Evolutionary conservation across 2,113 vertebrate species (phyloP), one percentile per base, ranked within the genome.

Genomic region (Dolichallabes microphthalmus): DNA sequence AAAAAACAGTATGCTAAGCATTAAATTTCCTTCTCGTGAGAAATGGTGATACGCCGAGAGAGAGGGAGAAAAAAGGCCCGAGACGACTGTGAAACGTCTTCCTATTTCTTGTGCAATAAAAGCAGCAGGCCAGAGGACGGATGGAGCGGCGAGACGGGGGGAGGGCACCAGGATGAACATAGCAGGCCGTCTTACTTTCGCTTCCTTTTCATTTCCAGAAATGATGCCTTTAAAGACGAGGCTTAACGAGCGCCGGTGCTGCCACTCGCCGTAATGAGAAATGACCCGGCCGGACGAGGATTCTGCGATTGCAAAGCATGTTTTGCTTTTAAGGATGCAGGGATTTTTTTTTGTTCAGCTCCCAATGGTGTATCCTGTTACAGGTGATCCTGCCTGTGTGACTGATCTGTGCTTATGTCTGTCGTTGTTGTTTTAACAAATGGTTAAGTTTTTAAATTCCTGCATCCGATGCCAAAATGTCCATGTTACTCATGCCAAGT

Each of bases 121-220:
- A 84, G 53, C 85, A 86, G 87, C 82, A 78, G 82, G 66, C 53
- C 64, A 61, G n/a, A 83, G 75, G 53, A 74, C 22, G 39, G 74
- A 82, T 32, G 10, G 39, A 57, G 60, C 32, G 32, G 57, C 25
- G 39, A 53, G 64, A 39, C 22, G 17, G 27, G 64, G 20, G 80
- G 63, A 71, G 78, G 63, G 35, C 20, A 45, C 0, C n/a, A 66
- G 63, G 30, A 76, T 15, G 20, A 30, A 52, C 61, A 35, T 11
- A 39, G 27, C 57, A 82, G 19, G 35, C 75, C 60, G 55, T 89
- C 85, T 85, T 66, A 87, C 85, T 83, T 85, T 57, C 63, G 0
- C 25, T 19, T 68, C 58, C 82, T 79, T 60, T 88, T 89, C 35
- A 75, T 89, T 89, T 85, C 58, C 83, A 83, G 75, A 83, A 85